Evolutionary conservation across 2,113 vertebrate species (phyloP).

Genomic region (Myotis brandtii): DNA sequence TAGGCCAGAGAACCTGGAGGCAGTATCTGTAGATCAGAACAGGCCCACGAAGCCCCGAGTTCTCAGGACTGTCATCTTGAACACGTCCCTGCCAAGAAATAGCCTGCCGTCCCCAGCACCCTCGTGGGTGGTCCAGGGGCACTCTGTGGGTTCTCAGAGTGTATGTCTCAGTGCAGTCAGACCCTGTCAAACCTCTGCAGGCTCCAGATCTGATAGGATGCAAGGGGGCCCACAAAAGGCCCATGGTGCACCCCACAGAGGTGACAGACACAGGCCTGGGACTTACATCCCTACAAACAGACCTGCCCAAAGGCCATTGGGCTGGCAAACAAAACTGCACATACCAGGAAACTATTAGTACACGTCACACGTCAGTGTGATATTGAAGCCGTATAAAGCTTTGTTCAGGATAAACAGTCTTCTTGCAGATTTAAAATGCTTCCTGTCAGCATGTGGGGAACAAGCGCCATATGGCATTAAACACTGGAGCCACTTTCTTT

Average conservation of each 20-base stretch:
- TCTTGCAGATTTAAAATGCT: background rate
- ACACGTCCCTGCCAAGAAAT: background rate
- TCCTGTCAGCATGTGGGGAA: background rate
- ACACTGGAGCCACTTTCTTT: background rate
- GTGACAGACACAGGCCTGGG: background rate
- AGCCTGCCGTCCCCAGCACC: background rate
- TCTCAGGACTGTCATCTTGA: background rate
- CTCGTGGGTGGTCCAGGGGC: background rate
- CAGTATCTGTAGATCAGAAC: background rate
- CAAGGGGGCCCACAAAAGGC: background rate
- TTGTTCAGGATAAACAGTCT: background rate
- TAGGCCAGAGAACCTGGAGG: background rate
- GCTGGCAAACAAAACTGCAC: background rate
- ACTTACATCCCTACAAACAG: background rate
- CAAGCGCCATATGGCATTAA: background rate
- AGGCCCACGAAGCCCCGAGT: background rate
- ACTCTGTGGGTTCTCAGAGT: background rate
- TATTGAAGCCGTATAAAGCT: background rate
- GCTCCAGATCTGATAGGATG: background rate
- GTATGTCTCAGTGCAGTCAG: background rate
- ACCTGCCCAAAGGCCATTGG: background rate
- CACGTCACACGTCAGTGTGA: fast-evolving
- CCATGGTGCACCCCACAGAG: background rate
- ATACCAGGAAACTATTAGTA: no score
- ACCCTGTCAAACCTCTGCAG: background rate